These are phyloP conservation scores for Gymnothorax reevesii DNA, from an alignment of 2,797 vertebrate genomes.

Conservation along the genomic window DNA sequence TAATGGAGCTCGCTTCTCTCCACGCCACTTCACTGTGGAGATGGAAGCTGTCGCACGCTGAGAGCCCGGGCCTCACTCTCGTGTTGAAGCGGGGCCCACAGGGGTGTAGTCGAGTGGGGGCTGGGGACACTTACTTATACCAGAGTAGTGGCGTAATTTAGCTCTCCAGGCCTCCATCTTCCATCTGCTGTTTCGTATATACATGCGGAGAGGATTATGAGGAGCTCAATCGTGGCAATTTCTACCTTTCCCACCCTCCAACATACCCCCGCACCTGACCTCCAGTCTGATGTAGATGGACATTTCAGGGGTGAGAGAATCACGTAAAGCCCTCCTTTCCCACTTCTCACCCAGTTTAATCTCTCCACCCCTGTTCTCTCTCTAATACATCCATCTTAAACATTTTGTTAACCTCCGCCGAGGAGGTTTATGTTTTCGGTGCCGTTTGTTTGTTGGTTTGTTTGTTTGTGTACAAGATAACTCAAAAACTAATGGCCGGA, in stretches of 20 bases:
- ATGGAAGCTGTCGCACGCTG: background rate
- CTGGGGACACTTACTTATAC: background rate
- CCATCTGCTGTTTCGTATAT: slow-evolving; percentile 63
- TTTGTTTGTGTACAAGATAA: too few relatives aligned
- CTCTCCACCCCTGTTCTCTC: background rate
- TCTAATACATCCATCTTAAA: background rate
- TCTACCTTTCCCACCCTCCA: slow-evolving; percentile 48
- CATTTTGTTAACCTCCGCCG: too few relatives aligned
- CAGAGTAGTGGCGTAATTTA: background rate
- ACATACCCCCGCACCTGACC: slow-evolving; percentile 22
- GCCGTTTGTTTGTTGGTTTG: too few relatives aligned
- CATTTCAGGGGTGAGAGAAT: background rate
- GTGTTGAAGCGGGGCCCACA: too few relatives aligned
- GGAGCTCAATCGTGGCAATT: slow-evolving; percentile 53
- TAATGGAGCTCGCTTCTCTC: background rate
- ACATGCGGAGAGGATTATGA: slow-evolving; percentile 61
- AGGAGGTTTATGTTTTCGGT: too few relatives aligned
- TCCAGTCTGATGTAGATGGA: background rate
- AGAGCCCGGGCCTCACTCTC: background rate
- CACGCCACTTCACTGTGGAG: background rate
- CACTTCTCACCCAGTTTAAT: slow-evolving; percentile 33
- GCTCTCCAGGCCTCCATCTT: slow-evolving; percentile 45
- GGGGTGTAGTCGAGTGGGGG: background rate
- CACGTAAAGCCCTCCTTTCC: slow-evolving; percentile 43
- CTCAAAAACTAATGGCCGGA: too few relatives aligned